These are phyloP conservation scores for Pseudochirops cupreus DNA, from an alignment of 2,797 vertebrate species.

Conservation along the genomic window DNA sequence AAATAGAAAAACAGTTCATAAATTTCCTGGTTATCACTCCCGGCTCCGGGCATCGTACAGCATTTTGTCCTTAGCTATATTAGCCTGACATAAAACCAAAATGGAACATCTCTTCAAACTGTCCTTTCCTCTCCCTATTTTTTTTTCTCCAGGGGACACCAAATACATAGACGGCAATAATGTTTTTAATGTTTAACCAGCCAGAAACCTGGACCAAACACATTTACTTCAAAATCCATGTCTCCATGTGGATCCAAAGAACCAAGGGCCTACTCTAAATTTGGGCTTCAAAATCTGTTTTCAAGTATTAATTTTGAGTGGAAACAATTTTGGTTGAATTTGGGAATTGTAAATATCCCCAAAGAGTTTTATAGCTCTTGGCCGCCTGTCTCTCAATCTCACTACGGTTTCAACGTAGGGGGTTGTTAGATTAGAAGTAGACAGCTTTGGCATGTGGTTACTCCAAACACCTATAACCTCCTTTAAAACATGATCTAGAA, in stretches of 20 bases:
- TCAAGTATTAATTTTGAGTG: constrained; percentile 78
- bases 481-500: constrained; percentile 78
- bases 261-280: constrained; percentile 67
- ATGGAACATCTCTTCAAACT: constrained; percentile 58
- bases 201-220: constrained; percentile 46
- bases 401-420: constrained; percentile 73
- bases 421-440: constrained; percentile 73
- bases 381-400: constrained; percentile 60
- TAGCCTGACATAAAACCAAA: constrained; percentile 25
- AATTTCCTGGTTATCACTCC: not conserved
- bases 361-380: constrained; percentile 74
- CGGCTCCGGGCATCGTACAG: constrained; percentile 36
- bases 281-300: constrained; percentile 77
- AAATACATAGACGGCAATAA: constrained; percentile 62
- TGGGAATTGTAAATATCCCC: constrained; percentile 72
- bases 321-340: constrained; percentile 80
- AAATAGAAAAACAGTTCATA: constrained; percentile 55
- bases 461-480: constrained; percentile 76
- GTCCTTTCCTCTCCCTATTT: constrained; percentile 22
- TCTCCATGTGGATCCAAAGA: constrained; percentile 59
- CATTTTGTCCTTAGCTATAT: constrained; percentile 13
- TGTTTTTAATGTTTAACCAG: constrained; percentile 67
- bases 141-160: not conserved
- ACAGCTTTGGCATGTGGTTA: constrained; percentile 76
- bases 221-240: constrained; percentile 63